Base-by-base conservation (phyloP, 2,888 invertebrate species). In the Parelbella ahira region DNA sequence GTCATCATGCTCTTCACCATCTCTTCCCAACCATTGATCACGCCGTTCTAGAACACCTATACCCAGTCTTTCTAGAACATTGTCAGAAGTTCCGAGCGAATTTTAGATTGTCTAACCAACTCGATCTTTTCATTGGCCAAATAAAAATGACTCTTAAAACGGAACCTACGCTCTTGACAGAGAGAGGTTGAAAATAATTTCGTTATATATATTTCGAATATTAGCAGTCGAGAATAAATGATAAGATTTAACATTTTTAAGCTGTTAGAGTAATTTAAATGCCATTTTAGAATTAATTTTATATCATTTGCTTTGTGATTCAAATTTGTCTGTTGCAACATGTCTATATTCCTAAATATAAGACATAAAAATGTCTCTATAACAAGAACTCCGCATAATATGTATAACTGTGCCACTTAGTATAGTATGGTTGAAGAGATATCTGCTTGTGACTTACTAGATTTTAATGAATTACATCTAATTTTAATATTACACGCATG, bases 21-120 rank as follows among this genome's bases (percentile, higher is more conserved):
- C 75, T 95, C 10, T 92, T 95, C 55, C 95, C 95, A 0, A 93
- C 94, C 0, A 58, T 95, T 2, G 95, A 95, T 65, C 95, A 95
- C 58, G 90, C 89, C 0, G 77, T 91, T 11, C 70, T 95, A 12
- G 88, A 89, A 3, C 82, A 91, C 39, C 77, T 95, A 7, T 89
- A 92, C 56, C 91, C 92, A 0, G 80, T 90, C 0, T 90, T 92
- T 42, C 53, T 90, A 7, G 73, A 91, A 47, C 90, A 91, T 3
- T 90, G 91, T 54, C 60, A 88, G 21, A 90, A 93, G 56, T 93
- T 91, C 56, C 86, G 83, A 15, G 74, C 91, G 1, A 78, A 88
- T 10, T 88, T 87, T 49, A 76, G 77, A 49, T 45, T 80, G 52
- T 78, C 68, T 1, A 59, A 64, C 2, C 67, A 69, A 20, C 58